Evolutionary conservation across 2,888 invertebrate genomes (phyloP), one percentile per base, ranked within the genome.

Genomic region (Rhabditoides inermis): DNA sequence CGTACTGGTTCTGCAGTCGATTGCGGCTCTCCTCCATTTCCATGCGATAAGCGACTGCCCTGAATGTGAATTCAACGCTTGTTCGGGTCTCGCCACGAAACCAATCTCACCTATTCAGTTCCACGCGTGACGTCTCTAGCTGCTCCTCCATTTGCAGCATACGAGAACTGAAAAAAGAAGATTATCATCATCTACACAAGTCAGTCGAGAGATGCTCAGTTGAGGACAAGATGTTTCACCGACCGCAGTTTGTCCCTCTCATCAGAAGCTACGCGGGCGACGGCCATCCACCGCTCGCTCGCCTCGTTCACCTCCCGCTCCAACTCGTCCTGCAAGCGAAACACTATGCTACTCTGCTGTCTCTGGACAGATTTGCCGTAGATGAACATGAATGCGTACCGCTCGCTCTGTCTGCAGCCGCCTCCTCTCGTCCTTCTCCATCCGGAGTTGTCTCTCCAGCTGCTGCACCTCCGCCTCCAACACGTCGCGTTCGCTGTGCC

Each of bases 281-380:
- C 42, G 63, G 42, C 32, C 61, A 67, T 67, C 63, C 62, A 65
- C 30, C 52, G 48, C 18, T 59, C 56, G 37, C 65, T 65, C 12
- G 56, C 49, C 3, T 57, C 58, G 23, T 56, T 41, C 15, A 60
- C 45, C 42, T 67, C 67, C n/a, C 49, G 27, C 22, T 64, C 63
- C 50, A 61, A 45, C 36, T 64, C 64, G n/a, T 64, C 58, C 44
- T 60, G 53, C 4, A 48, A 53, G 12, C 15, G n/a, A n/a, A n/a
- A n/a, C n/a, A n/a, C n/a, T n/a, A n/a, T n/a, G n/a, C n/a, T n/a
- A n/a, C n/a, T n/a, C n/a, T n/a, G n/a, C n/a, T n/a, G n/a, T n/a
- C n/a, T n/a, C n/a, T n/a, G n/a, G n/a, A n/a, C n/a, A n/a, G n/a
- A n/a, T n/a, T n/a, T n/a, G n/a, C n/a, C n/a, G n/a, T 15, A 40